A percentile compares a stretch with the other conserved stretches of the same genome.
Conservation (phyloP, 1,140 invertebrate species). For the Temnothorax curvispinosus region DNA sequence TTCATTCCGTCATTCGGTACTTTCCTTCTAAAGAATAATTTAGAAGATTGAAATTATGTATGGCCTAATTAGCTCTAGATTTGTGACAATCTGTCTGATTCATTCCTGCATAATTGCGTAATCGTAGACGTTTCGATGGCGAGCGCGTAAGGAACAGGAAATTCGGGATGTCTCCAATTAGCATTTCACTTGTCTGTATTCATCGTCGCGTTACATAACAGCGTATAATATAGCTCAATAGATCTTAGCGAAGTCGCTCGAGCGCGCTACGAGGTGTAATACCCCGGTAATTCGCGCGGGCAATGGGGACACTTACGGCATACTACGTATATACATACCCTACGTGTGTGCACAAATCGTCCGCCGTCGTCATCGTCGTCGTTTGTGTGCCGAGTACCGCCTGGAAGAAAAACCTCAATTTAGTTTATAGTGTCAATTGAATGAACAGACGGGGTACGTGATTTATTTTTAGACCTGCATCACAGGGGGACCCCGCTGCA, state of each 20-base stretch:
- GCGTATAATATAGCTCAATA: slow-evolving; percentile 47
- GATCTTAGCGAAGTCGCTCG: slow-evolving; percentile 38
- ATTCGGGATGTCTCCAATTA: slow-evolving; percentile 25
- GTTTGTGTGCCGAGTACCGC: slow-evolving; percentile 12
- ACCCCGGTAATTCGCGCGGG: slow-evolving; percentile 36
- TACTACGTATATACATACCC: neutral
- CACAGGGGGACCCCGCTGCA: slow-evolving; percentile 53
- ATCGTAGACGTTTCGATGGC: neutral
- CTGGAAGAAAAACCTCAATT: slow-evolving; percentile 57
- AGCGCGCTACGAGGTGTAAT: slow-evolving; percentile 44
- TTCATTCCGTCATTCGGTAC: neutral
- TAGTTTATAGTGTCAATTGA: slow-evolving; percentile 63
- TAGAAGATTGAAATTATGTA: neutral
- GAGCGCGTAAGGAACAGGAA: neutral
- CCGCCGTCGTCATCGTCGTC: slow-evolving; percentile 27
- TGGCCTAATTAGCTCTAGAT: neutral
- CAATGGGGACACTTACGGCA: slow-evolving; percentile 35
- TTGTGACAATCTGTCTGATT: neutral
- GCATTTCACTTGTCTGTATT: slow-evolving; percentile 31
- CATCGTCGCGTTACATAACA: slow-evolving; percentile 20
- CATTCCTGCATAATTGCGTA: neutral
- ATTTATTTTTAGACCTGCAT: slow-evolving; percentile 65
- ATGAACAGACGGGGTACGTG: slow-evolving; percentile 58
- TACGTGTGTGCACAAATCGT: slow-evolving; percentile 17
- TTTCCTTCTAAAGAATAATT: neutral